Base-by-base conservation (phyloP, 2,797 vertebrate species). In the Eupleurogrammus muticus region DNA sequence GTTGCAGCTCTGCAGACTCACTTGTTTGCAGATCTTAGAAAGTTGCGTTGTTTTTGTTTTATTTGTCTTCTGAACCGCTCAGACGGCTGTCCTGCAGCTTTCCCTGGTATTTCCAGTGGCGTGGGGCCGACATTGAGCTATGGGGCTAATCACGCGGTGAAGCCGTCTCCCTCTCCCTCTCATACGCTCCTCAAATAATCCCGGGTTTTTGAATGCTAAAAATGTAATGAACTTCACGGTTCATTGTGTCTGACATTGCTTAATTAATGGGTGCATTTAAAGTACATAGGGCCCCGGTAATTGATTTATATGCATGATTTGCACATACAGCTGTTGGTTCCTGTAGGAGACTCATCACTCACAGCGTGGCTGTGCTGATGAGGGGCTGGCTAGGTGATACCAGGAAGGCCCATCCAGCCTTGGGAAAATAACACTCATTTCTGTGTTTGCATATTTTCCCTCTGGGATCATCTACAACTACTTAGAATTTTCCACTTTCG, bases 291-390 rank as follows among this genome's bases (percentile, higher is more conserved):
- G 95, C 95, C 96, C 95, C 55, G 20, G 95, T 98, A 98, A 99
- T 99, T 99, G 97, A 98, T 98, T 99, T 98, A 98, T 99, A 97
- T 98, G 96, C 97, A 96, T 97, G 97, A 97, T 97, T 98, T 97
- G 96, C 96, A 95, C 96, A 97, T 99, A 97, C 97, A 99, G 97
- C 97, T 99, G 97, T 98, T 98, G 96, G 96, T 96, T 99, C 96
- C 97, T 98, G 97, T 97, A 99, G 96, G 95, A 99, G 96, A 97
- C 95, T 97, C 95, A 98, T 98, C 97, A 97, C 93, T 99, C 96
- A 99, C 95, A 95, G 94, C 92, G 94, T 92, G 93, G 67, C 79
- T 76, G 85, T 71, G 70, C 65, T 84, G 91, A 92, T 92, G 92
- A 92, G 89, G 80, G 77, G 81, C 73, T 85, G 65, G 68, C 69